These are phyloP conservation scores for Psylliodes chrysocephalus DNA, from an alignment of 2,888 invertebrate genomes.

Conservation along the genomic window DNA sequence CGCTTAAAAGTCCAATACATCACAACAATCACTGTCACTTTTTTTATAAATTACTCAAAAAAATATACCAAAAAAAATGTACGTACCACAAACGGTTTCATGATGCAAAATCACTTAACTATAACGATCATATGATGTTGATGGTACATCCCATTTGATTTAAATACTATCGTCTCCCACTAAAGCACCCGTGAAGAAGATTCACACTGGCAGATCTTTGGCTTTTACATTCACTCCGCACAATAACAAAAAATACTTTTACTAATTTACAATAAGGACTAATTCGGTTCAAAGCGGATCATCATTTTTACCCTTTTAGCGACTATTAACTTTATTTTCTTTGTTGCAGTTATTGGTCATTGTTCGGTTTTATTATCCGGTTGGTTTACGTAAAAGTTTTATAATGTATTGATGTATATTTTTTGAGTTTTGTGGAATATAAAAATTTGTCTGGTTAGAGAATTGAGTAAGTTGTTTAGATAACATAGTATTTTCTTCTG, in stretches of 20 bases:
- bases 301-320: slow-evolving; percentile 21
- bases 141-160: slow-evolving; percentile 55
- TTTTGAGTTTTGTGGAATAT: too few relatives aligned
- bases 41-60: slow-evolving; percentile 21
- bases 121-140: slow-evolving; percentile 56
- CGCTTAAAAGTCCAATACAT: slow-evolving; percentile 10
- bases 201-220: slow-evolving; percentile 42
- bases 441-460: too few relatives aligned
- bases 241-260: slow-evolving; percentile 55
- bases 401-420: too few relatives aligned
- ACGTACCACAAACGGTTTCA: slow-evolving; percentile 62
- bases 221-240: slow-evolving; percentile 52
- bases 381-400: too few relatives aligned
- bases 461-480: too few relatives aligned
- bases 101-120: slow-evolving; percentile 58
- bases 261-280: slow-evolving; percentile 51
- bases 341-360: neutral
- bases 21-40: slow-evolving; percentile 39
- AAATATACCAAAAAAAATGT: slow-evolving; percentile 39
- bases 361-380: too few relatives aligned
- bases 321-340: neutral
- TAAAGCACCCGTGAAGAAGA: slow-evolving; percentile 41
- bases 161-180: slow-evolving; percentile 52
- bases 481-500: too few relatives aligned
- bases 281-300: slow-evolving; percentile 41